These are phyloP conservation scores for Serinus canaria DNA, from an alignment of 2,113 vertebrate species.

Conservation along the genomic window DNA sequence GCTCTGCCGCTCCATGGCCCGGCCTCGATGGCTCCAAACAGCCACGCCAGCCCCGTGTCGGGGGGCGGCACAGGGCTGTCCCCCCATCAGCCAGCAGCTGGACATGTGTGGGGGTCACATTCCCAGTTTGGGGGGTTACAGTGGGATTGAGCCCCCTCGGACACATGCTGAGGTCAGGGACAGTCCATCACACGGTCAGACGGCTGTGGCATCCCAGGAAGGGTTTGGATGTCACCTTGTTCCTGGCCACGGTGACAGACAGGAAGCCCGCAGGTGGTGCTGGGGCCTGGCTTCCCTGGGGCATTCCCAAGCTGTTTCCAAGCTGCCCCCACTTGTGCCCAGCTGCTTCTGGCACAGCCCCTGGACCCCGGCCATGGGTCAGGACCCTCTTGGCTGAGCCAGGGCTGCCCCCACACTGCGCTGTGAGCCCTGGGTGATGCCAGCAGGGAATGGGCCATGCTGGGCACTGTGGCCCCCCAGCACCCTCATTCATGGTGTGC, in stretches of 20 bases:
- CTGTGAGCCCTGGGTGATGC: accelerated
- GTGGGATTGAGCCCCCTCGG: neutral
- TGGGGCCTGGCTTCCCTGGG: neutral
- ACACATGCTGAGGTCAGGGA: accelerated
- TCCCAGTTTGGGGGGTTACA: accelerated
- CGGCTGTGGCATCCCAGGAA: neutral
- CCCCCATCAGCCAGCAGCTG: accelerated
- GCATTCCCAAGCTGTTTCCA: neutral
- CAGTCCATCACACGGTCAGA: accelerated
- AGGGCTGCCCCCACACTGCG: accelerated
- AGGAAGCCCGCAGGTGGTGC: neutral
- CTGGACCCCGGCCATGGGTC: accelerated
- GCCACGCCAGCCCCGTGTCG: accelerated
- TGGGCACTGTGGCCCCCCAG: neutral
- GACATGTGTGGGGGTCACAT: accelerated
- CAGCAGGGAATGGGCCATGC: neutral
- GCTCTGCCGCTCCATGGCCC: neutral
- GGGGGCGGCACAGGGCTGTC: neutral
- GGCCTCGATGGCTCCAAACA: accelerated
- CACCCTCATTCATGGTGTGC: accelerated
- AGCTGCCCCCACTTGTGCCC: neutral
- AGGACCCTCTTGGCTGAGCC: neutral
- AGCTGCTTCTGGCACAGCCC: neutral
- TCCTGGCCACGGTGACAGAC: neutral
- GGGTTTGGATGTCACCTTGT: neutral